Conservation (phyloP, 2,113 vertebrate genomes). For the Elephas maximus region DNA sequence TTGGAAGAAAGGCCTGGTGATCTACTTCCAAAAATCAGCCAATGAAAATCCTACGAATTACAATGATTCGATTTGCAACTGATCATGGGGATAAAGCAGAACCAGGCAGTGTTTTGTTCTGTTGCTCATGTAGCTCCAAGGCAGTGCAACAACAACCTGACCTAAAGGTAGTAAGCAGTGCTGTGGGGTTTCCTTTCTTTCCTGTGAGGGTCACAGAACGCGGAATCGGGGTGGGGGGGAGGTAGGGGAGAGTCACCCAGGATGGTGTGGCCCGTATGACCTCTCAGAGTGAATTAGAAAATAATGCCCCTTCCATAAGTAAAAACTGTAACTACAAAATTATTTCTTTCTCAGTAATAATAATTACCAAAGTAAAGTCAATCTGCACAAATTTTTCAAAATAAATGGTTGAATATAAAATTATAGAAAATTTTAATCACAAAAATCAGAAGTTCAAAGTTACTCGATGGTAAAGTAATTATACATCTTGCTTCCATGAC, state of each 20-base stretch:
- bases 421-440: neutral
- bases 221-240: too few species aligned
- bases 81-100: too few species aligned
- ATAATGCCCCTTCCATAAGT: neutral
- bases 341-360: neutral
- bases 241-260: neutral
- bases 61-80: too few species aligned
- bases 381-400: neutral
- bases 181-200: neutral
- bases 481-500: neutral
- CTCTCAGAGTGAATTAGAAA: neutral
- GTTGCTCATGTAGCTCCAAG: too few species aligned
- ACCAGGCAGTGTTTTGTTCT: too few species aligned
- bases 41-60: too few species aligned
- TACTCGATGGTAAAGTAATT: neutral
- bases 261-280: neutral
- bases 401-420: neutral
- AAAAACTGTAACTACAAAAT: neutral
- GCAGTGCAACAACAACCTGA: too few species aligned
- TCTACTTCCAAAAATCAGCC: too few species aligned
- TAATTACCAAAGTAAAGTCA: neutral
- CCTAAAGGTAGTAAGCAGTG: neutral
- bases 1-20: too few species aligned
- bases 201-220: neutral
- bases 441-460: neutral